A percentile compares a stretch with the other conserved stretches of the same genome.
Evolutionary conservation across 2,113 vertebrate species (phyloP).

Genomic region (Tetraodon nigroviridis): DNA sequence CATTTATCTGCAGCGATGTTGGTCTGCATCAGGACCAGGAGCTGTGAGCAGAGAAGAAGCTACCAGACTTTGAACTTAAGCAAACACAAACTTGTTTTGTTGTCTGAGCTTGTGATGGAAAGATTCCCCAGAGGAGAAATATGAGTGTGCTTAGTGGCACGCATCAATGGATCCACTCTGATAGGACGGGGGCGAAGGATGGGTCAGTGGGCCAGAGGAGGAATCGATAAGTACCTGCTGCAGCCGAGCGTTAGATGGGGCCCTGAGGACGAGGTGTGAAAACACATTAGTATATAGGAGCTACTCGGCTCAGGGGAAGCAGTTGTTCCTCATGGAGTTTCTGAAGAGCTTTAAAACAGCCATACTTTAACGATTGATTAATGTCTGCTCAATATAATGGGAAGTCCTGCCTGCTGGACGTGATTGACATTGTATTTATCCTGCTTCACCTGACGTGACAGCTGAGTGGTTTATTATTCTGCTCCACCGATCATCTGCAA

Average conservation of each 20-base stretch:
- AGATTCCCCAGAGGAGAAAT: slow-evolving; percentile 80
- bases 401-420: slow-evolving; percentile 49
- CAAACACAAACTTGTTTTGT: slow-evolving; percentile 65
- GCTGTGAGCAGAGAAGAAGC: slow-evolving; percentile 61
- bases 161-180: slow-evolving; percentile 66
- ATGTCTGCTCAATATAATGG: slow-evolving; percentile 66
- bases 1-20: slow-evolving; percentile 39
- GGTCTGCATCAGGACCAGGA: slow-evolving; percentile 12
- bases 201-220: slow-evolving; percentile 82
- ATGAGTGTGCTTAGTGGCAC: slow-evolving; percentile 77
- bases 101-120: slow-evolving; percentile 51
- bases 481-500: slow-evolving; percentile 56
- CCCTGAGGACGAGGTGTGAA: slow-evolving; percentile 47
- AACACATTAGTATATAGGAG: slow-evolving; percentile 51
- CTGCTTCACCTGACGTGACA: slow-evolving; percentile 64
- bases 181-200: slow-evolving; percentile 62
- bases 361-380: slow-evolving; percentile 65
- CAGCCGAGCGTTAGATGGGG: slow-evolving; percentile 48
- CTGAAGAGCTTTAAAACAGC: slow-evolving; percentile 53
- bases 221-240: slow-evolving; percentile 84
- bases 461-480: slow-evolving; percentile 64
- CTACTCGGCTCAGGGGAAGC: slow-evolving; percentile 45
- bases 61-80: slow-evolving; percentile 82
- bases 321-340: slow-evolving; percentile 39
- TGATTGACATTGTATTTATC: slow-evolving; percentile 67